These are phyloP conservation scores for Sebastes cheni DNA, from an alignment of 2,797 vertebrate species.

Conservation along the genomic window DNA sequence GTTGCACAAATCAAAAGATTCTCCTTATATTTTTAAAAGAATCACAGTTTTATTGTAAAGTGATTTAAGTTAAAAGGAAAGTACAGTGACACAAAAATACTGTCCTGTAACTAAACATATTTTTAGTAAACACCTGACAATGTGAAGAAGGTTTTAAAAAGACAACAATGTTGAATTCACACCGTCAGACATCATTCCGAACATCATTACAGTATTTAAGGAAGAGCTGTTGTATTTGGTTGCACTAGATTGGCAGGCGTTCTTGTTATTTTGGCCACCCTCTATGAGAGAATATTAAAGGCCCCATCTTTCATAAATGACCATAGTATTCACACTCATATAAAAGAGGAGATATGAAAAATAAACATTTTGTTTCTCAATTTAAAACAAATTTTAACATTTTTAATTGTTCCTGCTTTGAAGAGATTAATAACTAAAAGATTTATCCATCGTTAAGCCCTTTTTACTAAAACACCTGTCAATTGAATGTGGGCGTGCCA, in stretches of 20 bases:
- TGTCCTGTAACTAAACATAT: neutral
- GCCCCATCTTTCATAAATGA: neutral
- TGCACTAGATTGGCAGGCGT: neutral
- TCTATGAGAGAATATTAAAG: neutral
- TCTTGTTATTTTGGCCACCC: slow-evolving; percentile 1
- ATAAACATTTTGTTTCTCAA: neutral
- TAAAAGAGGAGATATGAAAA: neutral
- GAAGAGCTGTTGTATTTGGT: no score
- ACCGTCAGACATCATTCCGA: neutral
- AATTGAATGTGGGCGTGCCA: neutral
- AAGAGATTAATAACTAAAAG: neutral
- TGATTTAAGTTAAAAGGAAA: neutral
- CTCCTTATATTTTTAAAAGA: neutral
- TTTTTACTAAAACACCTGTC: neutral
- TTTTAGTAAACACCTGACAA: neutral
- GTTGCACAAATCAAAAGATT: neutral
- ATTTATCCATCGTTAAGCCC: no score
- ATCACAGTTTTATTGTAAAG: neutral
- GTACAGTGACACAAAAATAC: neutral
- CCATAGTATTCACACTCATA: neutral
- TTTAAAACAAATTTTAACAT: neutral
- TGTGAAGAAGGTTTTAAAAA: neutral
- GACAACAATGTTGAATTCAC: neutral
- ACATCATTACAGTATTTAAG: neutral
- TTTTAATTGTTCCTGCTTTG: neutral